These are phyloP conservation scores for Dendrocopos noguchii DNA, from an alignment of 2,113 vertebrate genomes.

Conservation along the genomic window DNA sequence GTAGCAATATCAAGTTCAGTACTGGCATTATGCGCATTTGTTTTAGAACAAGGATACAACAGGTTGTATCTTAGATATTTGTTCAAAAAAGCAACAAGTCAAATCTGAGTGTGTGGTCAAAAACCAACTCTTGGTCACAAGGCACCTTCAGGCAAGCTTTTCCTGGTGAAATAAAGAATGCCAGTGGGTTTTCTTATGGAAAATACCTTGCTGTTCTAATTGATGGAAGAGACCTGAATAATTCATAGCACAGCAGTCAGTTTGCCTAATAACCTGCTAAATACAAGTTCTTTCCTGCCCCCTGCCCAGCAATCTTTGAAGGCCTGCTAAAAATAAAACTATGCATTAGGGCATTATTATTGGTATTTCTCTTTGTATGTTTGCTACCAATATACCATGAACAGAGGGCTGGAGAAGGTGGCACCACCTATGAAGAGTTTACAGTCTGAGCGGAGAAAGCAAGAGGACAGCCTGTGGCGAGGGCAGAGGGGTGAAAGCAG, in stretches of 20 bases:
- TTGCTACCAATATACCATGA: not conserved
- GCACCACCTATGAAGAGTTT: not conserved
- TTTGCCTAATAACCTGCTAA: constrained; percentile 9
- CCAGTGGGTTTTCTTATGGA: not conserved
- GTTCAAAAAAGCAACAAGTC: not conserved
- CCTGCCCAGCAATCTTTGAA: not conserved
- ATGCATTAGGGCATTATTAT: not conserved
- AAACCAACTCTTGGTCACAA: not conserved
- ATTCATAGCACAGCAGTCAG: not conserved
- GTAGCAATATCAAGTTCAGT: not conserved
- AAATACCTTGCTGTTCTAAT: not conserved
- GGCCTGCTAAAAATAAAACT: not conserved
- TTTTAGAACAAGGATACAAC: not conserved
- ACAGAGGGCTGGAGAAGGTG: not conserved
- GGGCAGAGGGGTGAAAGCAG: not conserved
- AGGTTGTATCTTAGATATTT: not conserved
- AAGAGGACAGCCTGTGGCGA: not conserved
- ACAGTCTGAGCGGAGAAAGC: not conserved
- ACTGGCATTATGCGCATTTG: not conserved
- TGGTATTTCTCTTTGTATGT: not conserved
- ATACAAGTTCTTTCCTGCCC: not conserved
- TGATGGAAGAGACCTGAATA: not conserved
- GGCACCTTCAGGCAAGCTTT: not conserved
- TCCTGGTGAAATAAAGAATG: not conserved
- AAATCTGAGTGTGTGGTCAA: not conserved